phyloP scores from a whole-genome alignment of 2,797 vertebrate genomes.

The Hemibagrus guttatus region DNA sequence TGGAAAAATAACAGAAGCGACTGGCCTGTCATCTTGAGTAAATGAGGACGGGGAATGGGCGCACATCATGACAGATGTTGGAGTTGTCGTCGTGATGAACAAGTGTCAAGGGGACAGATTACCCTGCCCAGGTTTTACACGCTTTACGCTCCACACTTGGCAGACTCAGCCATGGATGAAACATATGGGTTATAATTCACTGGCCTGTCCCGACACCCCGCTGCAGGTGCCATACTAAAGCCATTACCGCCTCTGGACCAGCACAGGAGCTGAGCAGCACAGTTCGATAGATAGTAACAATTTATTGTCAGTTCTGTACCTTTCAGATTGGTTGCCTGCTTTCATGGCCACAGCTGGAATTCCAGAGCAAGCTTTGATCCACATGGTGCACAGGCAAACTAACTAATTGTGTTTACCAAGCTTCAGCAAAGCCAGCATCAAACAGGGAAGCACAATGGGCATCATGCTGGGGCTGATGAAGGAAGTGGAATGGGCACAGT shows the following conservation, averaged over 20 bases:
- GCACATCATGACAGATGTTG: conserved; percentile 41
- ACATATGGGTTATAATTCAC: conserved; percentile 24
- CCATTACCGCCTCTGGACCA: conserved; percentile 10
- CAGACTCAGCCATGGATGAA: conserved; percentile 34
- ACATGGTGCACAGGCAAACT: conserved; percentile 41
- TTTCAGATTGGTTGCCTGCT: background rate
- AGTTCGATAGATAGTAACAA: background rate
- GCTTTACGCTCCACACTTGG: conserved; percentile 33
- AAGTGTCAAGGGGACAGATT: conserved; percentile 36
- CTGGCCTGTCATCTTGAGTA: conserved; percentile 8
- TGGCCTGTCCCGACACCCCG: conserved; percentile 2
- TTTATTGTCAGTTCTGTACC: background rate
- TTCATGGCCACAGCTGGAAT: conserved; percentile 21
- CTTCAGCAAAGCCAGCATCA: conserved; percentile 42
- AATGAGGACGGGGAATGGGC: conserved; percentile 33
- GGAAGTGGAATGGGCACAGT: conserved; percentile 40
- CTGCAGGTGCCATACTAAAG: conserved; percentile 6
- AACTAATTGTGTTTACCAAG: conserved; percentile 58
- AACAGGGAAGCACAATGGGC: conserved; percentile 42
- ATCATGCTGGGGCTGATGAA: conserved; percentile 53
- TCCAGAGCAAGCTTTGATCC: conserved; percentile 36
- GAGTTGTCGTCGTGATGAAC: conserved; percentile 33
- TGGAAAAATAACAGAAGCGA: background rate
- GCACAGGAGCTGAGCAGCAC: background rate
- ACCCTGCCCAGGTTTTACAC: conserved; percentile 55